Evolutionary conservation across 2,797 vertebrate genomes (phyloP), one percentile per base, ranked within the genome.

Genomic region (Phrynocephalus guinanensis): DNA sequence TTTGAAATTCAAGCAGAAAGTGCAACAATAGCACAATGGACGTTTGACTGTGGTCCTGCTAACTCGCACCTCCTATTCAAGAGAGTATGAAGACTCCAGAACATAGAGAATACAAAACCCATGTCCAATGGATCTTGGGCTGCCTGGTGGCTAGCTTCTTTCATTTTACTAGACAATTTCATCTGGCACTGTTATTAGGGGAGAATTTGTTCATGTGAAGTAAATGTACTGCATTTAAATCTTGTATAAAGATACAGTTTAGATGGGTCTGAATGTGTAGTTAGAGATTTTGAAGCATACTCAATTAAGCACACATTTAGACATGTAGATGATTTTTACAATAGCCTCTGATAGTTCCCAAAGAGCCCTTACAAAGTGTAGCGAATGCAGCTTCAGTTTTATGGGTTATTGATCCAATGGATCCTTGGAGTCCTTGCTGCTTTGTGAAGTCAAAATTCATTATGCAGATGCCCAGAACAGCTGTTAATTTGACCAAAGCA

Each of bases 201-300:
- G n/a, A 63, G 71, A 68, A 90, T 3, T 63, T 88, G 68, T 50
- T 90, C 16, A 56, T 85, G 5, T 56, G 79, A 86, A 75, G 5
- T 72, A 66, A 70, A 30, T 88, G 50, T 33, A 78, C 56, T 86
- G 1, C 76, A 84, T 89, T 60, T 89, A 90, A 90, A 68, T 10
- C 1, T n/a, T 78, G 11, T 78, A 67, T 82, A 89, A 93, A 92
- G 20, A 84, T 88, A 85, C 89, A 50, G 82, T 89, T 82, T 87
- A 30, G 56, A 63, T 83, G 91, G 91, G 91, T 1, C 28, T 84
- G 26, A 67, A 79, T 83, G 50, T 26, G 5, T 82, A 78, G 30
- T 52, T 80, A 11, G 77, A 50, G 10, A 88, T 87, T 91, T 92
- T 89, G 56, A 91, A 52, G 88, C 33, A 33, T 33, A 83, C 15